Evolutionary conservation across 2,888 invertebrate genomes (phyloP).

Genomic region (Rapana venosa): DNA sequence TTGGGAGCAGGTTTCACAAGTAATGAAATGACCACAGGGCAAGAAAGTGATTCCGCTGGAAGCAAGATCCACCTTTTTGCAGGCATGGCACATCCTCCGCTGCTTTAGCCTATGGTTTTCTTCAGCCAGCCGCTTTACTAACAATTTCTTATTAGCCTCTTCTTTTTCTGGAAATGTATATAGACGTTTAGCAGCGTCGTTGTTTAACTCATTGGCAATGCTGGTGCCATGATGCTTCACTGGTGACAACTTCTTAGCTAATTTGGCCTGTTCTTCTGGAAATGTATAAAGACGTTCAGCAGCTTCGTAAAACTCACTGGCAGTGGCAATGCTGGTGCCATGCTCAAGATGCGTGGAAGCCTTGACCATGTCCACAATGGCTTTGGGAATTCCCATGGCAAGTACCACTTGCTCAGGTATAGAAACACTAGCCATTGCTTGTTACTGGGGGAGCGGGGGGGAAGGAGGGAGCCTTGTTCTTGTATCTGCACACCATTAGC

Average conservation of each 20-base stretch:
- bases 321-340: neutral
- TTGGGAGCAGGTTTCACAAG: conserved; percentile 36
- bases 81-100: conserved; percentile 32
- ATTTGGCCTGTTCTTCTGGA: neutral
- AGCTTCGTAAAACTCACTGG: neutral
- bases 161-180: too few relatives aligned
- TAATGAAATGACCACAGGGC: conserved; percentile 45
- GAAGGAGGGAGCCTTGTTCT: too few relatives aligned
- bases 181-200: too few relatives aligned
- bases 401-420: too few relatives aligned
- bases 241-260: too few relatives aligned
- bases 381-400: neutral
- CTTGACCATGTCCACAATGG: neutral
- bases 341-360: neutral
- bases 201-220: too few relatives aligned
- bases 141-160: too few relatives aligned
- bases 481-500: too few relatives aligned
- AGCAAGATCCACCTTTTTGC: conserved; percentile 31
- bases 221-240: too few relatives aligned
- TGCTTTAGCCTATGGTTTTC: conserved; percentile 18
- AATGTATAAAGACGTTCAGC: neutral
- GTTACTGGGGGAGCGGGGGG: too few relatives aligned
- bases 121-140: neutral
- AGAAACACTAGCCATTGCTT: too few relatives aligned
- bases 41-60: conserved; percentile 37